Percentiles rank a stretch among this genome's conserved stretches.
These are phyloP conservation scores for Psittacula cyanocephala DNA, from an alignment of 2,113 vertebrate species.

Conservation along the genomic window DNA sequence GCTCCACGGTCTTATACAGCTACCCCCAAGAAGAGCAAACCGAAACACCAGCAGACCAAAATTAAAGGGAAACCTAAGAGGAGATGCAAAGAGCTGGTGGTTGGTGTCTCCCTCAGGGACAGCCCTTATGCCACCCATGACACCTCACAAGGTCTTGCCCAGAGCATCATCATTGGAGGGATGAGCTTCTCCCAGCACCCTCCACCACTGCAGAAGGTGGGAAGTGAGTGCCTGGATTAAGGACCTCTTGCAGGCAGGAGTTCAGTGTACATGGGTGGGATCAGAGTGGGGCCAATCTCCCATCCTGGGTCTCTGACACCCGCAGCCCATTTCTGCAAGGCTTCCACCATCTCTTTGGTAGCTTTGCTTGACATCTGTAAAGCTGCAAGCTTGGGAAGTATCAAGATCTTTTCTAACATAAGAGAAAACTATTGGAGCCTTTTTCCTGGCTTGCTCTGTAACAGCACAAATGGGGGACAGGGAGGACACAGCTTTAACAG, in stretches of 20 bases:
- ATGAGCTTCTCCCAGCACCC: neutral
- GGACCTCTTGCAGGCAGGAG: neutral
- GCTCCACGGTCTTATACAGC: neutral
- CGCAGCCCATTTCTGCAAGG: neutral
- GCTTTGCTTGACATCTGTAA: neutral
- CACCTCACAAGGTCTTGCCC: neutral
- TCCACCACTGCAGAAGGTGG: neutral
- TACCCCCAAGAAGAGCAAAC: neutral
- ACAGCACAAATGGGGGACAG: too few relatives aligned
- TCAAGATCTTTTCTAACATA: neutral
- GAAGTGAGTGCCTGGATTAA: neutral
- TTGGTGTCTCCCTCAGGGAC: neutral
- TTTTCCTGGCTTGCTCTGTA: neutral
- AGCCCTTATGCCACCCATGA: neutral
- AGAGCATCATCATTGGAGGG: neutral
- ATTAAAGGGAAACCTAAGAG: neutral
- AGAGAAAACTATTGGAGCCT: neutral
- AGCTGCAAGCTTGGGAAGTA: neutral
- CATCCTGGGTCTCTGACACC: fast-evolving
- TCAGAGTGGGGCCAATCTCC: too few relatives aligned
- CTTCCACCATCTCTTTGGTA: neutral
- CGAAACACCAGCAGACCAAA: neutral
- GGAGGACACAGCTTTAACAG: neutral
- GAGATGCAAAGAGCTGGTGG: neutral
- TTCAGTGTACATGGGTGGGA: fast-evolving